Base-by-base conservation (phyloP, 2,113 vertebrate genomes). In the Ammodytes marinus region DNA sequence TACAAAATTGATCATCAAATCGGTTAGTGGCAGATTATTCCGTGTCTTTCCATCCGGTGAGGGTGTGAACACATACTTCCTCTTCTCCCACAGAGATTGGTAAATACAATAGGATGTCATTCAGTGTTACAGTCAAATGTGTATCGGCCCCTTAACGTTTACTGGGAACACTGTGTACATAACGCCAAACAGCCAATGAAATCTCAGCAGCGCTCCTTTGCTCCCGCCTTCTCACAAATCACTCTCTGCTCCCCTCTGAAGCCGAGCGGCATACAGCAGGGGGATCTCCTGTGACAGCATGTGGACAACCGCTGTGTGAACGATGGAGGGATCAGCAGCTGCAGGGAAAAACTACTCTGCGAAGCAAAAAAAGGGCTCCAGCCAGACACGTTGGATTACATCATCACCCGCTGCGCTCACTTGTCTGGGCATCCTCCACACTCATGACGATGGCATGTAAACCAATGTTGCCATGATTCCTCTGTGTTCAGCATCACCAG, bases 81-180 rank as follows among this genome's bases (percentile, higher is more conserved):
- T 63, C 49, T 37, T 27, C 54, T 54, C 35, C 42, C 37, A 37
- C 42, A 45, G 4, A 66, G n/a, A 59, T 42, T 0, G 1, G 60
- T 49, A 15, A 40, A 68, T 47, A 72, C 37, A 71, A 19, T 3
- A 73, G 13, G n/a, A 37, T 54, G 54, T 66, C 64, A 58, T 8
- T 52, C 12, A 52, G 10, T 4, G 39, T 61, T 13, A 76, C n/a
- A 2, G 4, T 8, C 17, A 64, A 6, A 37, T 14, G 19, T 71
- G 52, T 45, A 17, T 1, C 5, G 4, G 14, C 42, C 6, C 6
- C 4, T 39, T 54, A 71, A 67, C 11, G 60, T 85, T 49, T 11
- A 9, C 12, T 59, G 37, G 69, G 89, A 66, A 92, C 89, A 88
- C 9, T 0, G 39, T 90, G 91, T 89, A 69, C 89, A 78, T 37